A percentile compares a stretch with the other conserved stretches of the same genome.
phyloP scores from a whole-genome alignment of 2,113 vertebrate species.

The Brachyistius frenatus region DNA sequence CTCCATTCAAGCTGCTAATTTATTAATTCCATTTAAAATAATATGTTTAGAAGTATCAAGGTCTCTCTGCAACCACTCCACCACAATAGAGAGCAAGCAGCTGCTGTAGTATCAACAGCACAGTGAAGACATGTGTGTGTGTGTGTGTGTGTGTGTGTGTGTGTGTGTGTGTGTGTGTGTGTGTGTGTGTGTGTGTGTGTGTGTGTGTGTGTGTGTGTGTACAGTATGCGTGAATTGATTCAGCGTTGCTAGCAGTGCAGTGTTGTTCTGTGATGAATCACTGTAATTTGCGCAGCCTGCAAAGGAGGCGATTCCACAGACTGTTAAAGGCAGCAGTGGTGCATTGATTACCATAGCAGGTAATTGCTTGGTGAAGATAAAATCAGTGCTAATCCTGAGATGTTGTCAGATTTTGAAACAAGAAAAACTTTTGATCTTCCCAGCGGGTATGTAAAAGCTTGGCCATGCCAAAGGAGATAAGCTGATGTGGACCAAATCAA shows the following conservation, averaged over 20 bases:
- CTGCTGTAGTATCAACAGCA: constrained; percentile 8
- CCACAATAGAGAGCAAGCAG: constrained; percentile 21
- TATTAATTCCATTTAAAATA: constrained; percentile 18
- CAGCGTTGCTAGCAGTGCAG: constrained; percentile 54
- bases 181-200: constrained; percentile 38
- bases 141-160: too few species aligned
- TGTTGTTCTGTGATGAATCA: constrained; percentile 69
- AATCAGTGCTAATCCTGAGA: constrained; percentile 70
- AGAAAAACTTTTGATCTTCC: constrained; percentile 66
- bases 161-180: constrained; percentile 43
- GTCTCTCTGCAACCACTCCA: constrained; percentile 26
- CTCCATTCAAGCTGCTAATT: constrained; percentile 10
- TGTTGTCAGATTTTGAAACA: constrained; percentile 70
- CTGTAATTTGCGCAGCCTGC: constrained; percentile 71
- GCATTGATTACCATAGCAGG: constrained; percentile 79
- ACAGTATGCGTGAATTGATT: constrained; percentile 63
- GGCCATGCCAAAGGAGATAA: constrained; percentile 69
- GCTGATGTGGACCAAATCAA: constrained; percentile 75
- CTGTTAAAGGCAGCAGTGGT: constrained; percentile 68
- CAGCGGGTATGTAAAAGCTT: constrained; percentile 58
- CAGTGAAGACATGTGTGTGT: constrained; percentile 22
- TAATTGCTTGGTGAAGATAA: constrained; percentile 74
- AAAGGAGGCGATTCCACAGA: constrained; percentile 54
- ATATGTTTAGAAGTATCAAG: background rate
- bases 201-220: constrained; percentile 33